Evolutionary conservation across 2,888 invertebrate genomes (phyloP), one percentile per base, ranked within the genome.

Genomic region (Plagodis pulveraria): DNA sequence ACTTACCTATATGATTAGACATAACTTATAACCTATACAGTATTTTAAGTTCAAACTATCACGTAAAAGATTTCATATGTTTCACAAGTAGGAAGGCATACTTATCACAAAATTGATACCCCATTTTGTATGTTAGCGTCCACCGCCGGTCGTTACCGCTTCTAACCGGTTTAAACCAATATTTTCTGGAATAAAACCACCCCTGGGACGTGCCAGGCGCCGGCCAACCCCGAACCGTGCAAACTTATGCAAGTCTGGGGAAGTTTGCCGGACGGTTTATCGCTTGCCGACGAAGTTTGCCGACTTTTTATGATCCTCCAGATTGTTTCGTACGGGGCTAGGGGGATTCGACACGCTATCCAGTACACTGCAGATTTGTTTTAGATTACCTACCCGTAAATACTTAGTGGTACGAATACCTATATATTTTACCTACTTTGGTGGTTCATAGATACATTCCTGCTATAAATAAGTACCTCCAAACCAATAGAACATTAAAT

Each of bases 121-220:
- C 8, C 11, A 42, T 45, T 46, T 41, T 8, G 10, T n/a, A 52
- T 38, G 34, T 33, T 7, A 49, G 12, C n/a, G 22, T 12, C 38
- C 49, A 50, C 50, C 49, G 8, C 6, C 33, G 41, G 45, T 48
- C 40, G 40, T 55, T 47, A 51, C 63, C 62, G 58, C 61, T 67
- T 59, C 66, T 70, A 63, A 66, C 69, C 59, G 58, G 69, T 58
- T 50, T 50, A 59, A 65, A 54, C 66, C 58, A 56, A 70, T 67
- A 64, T 69, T 70, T 66, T 66, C 72, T 66, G 72, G 70, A 62
- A 40, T 50, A 50, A 62, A 57, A 58, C 38, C 58, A 55, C 66
- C 70, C 66, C 55, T 57, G 49, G 38, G 53, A 67, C 75, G 84
- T 86, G 73, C 86, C 86, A 80, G 84, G 81, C 80, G 76, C 73